Evolutionary conservation across 2,797 vertebrate species (phyloP).

Genomic region (Australoheros facetus): DNA sequence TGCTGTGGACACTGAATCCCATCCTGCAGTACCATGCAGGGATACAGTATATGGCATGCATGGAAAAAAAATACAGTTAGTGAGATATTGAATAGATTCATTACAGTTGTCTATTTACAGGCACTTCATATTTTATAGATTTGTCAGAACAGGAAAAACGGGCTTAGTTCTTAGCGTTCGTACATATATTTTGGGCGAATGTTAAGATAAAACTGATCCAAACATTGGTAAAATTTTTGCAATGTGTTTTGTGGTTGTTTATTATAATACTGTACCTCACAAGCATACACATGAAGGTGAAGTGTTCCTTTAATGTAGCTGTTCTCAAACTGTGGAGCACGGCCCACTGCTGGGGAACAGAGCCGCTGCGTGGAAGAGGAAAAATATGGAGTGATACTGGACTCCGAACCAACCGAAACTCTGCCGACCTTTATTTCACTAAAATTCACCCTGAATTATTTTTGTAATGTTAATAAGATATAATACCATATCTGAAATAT

Average conservation of each 20-base stretch:
- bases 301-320: background rate
- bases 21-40: background rate
- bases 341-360: background rate
- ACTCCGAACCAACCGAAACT: background rate
- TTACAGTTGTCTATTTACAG: background rate
- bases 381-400: background rate
- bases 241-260: accelerated
- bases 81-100: background rate
- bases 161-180: background rate
- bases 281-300: background rate
- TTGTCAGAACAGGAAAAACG: background rate
- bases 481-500: background rate
- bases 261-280: background rate
- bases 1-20: background rate
- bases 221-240: too few species aligned
- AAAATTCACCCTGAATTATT: background rate
- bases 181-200: background rate
- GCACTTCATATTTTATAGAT: background rate
- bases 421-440: background rate
- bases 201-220: background rate
- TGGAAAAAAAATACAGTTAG: background rate
- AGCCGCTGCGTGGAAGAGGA: background rate
- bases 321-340: background rate
- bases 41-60: accelerated
- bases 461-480: background rate